Evolutionary conservation across 2,113 vertebrate genomes (phyloP), one percentile per base, ranked within the genome.

Genomic region (Excalfactoria chinensis): DNA sequence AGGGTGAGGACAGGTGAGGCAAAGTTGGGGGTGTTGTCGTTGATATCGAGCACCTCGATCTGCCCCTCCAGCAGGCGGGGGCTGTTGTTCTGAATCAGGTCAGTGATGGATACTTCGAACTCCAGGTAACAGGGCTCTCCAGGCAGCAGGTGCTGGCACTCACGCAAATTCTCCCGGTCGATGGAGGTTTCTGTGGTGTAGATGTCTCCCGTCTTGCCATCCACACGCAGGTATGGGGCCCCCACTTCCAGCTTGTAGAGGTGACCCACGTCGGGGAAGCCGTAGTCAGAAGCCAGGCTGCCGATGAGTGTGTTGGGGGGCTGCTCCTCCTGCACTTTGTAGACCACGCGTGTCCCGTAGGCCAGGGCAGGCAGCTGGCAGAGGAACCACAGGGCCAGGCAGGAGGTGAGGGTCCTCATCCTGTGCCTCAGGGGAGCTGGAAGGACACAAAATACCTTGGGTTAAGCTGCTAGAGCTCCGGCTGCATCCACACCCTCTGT

Each of bases 21-120:
- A 34, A 99, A 99, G 97, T 99, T 99, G 6, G 99, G 99, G 0
- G 99, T 99, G 98, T 99, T 99, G 97, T 99, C 99, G 2, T 99
- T 99, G 95, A 99, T 98, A 93, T 99, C 99, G 48, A 98, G 94
- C 41, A 99, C 98, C 90, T 99, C 98, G 16, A 99, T 99, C 94
- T 98, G 98, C n/a, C 99, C 99, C 85, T 99, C 99, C 0, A 99
- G 98, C 43, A 99, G 97, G 69, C 99, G 98, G 0, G 99, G 99
- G 40, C 98, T 98, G 22, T 97, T 97, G 20, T 97, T 98, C 81
- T 98, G 97, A 53, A 98, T 97, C 59, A 99, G 98, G 96, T 99
- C 98, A 0, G 99, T 99, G 96, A 99, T 99, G 32, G 99, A 99
- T 79, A 99, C 99, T 93, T 99, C 99, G 0, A 99, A 99, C 96